A percentile compares a stretch with the other conserved stretches of the same genome.
phyloP scores from a whole-genome alignment of 2,797 vertebrate species.

The Tinamus major region DNA sequence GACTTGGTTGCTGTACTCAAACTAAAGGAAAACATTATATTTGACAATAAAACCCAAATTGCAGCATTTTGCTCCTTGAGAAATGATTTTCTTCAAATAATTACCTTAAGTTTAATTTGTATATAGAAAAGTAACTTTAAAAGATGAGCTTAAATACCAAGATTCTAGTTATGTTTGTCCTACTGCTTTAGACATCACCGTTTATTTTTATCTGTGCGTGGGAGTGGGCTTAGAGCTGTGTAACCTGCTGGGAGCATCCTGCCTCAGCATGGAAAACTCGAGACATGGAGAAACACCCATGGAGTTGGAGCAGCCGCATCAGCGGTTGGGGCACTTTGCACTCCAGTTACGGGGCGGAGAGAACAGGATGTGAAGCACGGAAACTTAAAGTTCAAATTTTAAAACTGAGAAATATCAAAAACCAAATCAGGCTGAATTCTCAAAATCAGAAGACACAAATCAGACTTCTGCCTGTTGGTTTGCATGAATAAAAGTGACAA shows the following conservation, averaged over 20 bases:
- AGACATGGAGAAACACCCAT: neutral
- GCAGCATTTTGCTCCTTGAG: constrained; percentile 56
- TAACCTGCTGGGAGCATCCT: neutral
- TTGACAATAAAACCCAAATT: constrained; percentile 57
- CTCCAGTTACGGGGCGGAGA: neutral
- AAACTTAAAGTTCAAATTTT: neutral
- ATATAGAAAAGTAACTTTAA: neutral
- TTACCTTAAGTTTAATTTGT: constrained; percentile 22
- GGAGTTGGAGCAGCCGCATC: neutral
- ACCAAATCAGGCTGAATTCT: neutral
- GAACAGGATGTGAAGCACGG: neutral
- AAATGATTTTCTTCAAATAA: constrained; percentile 43
- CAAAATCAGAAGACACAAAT: neutral
- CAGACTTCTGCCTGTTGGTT: neutral
- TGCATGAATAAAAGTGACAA: neutral
- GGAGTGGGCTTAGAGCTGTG: neutral
- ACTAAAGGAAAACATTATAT: constrained; percentile 38
- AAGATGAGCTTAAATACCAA: constrained; percentile 34
- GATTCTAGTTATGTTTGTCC: constrained; percentile 11
- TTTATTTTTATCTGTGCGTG: constrained; percentile 22
- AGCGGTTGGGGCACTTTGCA: too few relatives aligned
- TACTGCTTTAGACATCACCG: constrained; percentile 11
- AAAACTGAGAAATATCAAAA: neutral
- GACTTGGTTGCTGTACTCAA: constrained; percentile 65
- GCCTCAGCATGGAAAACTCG: neutral